A percentile compares a stretch with the other conserved stretches of the same genome.
Conservation (phyloP, 2,888 invertebrate genomes). For the Drosophila monieri region DNA sequence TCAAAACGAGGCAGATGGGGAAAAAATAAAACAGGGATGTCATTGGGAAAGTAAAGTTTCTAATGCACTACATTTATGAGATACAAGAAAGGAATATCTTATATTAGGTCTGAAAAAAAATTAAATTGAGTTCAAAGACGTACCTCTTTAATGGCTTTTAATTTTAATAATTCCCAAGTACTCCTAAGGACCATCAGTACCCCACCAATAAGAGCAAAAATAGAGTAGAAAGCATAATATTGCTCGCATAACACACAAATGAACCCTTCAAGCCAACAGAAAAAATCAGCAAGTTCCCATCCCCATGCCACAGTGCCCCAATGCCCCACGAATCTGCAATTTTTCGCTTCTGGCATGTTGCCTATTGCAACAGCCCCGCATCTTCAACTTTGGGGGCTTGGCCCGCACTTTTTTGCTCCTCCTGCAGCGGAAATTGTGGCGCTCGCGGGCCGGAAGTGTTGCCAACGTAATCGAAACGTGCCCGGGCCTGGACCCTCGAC, state of each 20-base stretch:
- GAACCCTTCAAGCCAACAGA: slow-evolving; percentile 66
- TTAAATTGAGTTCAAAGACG: too few relatives aligned
- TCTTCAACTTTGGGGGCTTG: slow-evolving; percentile 14
- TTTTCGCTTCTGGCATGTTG: slow-evolving; percentile 60
- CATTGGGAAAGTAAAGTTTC: too few relatives aligned
- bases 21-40: neutral
- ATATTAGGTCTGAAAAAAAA: too few relatives aligned
- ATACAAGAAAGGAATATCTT: too few relatives aligned
- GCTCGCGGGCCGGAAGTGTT: slow-evolving; percentile 76
- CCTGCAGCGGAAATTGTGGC: slow-evolving; percentile 68
- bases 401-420: slow-evolving; percentile 18
- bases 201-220: slow-evolving; percentile 2
- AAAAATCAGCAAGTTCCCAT: slow-evolving; percentile 51
- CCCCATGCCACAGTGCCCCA: neutral
- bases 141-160: too few relatives aligned
- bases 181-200: too few relatives aligned
- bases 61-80: slow-evolving; percentile 4
- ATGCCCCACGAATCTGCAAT: slow-evolving; percentile 8
- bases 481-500: slow-evolving; percentile 32
- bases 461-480: slow-evolving; percentile 76
- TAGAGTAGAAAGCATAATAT: slow-evolving; percentile 20
- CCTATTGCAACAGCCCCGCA: slow-evolving; percentile 49
- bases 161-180: too few relatives aligned
- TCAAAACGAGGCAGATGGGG: neutral
- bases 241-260: slow-evolving; percentile 53